These are phyloP conservation scores for Sarcophilus harrisii DNA, from an alignment of 2,797 vertebrate genomes.

Conservation along the genomic window DNA sequence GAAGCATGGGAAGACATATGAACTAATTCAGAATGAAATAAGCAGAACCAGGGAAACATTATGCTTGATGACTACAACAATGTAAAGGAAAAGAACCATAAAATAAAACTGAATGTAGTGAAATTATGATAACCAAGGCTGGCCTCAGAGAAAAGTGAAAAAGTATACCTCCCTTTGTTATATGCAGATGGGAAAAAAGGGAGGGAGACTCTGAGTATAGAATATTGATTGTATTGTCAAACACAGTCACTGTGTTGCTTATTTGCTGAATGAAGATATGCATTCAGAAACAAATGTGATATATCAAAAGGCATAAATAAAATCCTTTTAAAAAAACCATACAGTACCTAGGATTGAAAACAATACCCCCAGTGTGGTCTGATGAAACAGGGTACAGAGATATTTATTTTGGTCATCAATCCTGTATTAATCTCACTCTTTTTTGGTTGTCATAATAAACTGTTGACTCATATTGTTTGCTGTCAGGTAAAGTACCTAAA, in stretches of 20 bases:
- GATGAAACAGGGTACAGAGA: not conserved
- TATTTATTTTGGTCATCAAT: not conserved
- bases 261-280: not conserved
- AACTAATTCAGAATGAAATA: not conserved
- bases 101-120: not conserved
- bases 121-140: not conserved
- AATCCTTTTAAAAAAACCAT: not conserved
- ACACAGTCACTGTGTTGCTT: not conserved
- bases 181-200: not conserved
- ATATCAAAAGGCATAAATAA: not conserved
- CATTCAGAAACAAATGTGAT: not conserved
- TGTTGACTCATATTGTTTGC: not conserved
- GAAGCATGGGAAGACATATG: not conserved
- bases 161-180: not conserved
- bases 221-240: not conserved
- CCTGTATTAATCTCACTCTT: not conserved
- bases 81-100: not conserved
- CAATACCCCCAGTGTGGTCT: not conserved
- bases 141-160: not conserved
- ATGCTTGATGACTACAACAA: not conserved
- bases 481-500: not conserved
- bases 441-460: not conserved
- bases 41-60: not conserved
- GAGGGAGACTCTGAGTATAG: not conserved
- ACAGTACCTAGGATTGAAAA: not conserved